Percentiles rank a stretch among this genome's conserved stretches.
Conservation (phyloP, 2,113 vertebrate species). For the Sphaerodactylus townsendi region DNA sequence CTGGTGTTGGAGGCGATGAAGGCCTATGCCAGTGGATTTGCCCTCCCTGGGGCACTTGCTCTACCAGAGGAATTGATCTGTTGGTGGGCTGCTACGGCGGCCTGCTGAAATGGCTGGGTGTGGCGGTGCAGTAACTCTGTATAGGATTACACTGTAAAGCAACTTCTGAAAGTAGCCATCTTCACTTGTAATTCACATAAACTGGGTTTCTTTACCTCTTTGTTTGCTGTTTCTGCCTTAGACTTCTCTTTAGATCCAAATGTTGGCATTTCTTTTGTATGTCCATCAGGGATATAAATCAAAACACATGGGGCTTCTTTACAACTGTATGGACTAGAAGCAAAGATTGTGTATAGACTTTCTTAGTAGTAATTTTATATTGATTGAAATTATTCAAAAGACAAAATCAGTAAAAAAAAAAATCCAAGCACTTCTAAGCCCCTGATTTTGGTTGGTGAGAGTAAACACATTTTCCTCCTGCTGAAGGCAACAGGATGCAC, state of each 20-base stretch:
- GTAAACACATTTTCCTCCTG: neutral
- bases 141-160: neutral
- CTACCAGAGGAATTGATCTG: too few species aligned
- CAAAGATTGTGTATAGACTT: neutral
- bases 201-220: constrained; percentile 73
- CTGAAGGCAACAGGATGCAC: neutral
- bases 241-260: constrained; percentile 95
- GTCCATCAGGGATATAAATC: constrained; percentile 95
- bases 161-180: neutral
- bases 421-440: neutral
- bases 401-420: neutral
- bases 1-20: too few species aligned
- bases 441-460: neutral
- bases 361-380: neutral
- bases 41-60: too few species aligned
- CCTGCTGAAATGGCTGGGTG: too few species aligned
- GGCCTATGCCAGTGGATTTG: too few species aligned
- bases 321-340: constrained; percentile 90
- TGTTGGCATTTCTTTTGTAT: constrained; percentile 98
- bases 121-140: too few species aligned
- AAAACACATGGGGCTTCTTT: constrained; percentile 93
- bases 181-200: neutral
- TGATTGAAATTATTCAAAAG: neutral
- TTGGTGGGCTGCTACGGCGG: too few species aligned
- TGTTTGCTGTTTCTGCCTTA: constrained; percentile 80